Base-by-base conservation (phyloP, 2,888 invertebrate genomes). In the Leucophenga maculata region DNA sequence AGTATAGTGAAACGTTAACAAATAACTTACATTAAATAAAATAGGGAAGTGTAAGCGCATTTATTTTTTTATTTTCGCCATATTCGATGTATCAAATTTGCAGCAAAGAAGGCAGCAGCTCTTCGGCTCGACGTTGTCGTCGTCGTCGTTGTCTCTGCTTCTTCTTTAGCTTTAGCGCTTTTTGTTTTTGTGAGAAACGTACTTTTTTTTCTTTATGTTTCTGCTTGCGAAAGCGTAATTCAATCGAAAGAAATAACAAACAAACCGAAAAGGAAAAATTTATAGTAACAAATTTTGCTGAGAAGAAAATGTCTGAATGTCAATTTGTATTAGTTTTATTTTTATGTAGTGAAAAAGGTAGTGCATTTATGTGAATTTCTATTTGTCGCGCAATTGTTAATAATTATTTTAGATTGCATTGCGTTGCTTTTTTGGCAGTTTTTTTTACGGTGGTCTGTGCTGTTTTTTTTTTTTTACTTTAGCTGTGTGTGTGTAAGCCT, bases 61-160 rank as follows among this genome's bases (percentile, higher is more conserved):
- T 68, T 32, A 48, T 65, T 65, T 65, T 46, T 14, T 65, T 46
- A 22, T 22, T 31, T 73, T 18, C 14, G 59, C 62, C 18, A 13
- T 69, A 46, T 60, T 65, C 6, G 31, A 14, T 50, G 48, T 78
- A 1, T 39, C 31, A 57, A 26, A 6, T 26, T 65, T 69, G 71
- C 71, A 68, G 65, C n/a, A 18, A 32, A 32, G 32, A 3, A 32
- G 32, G 32, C 32, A 6, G 39, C 39, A 39, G 75, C 72, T 75
- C 78, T 80, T 69, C 77, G 65, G 66, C 62, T 26, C 26, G 11
- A 6, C 8, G 8, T 39, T 8, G 39, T 39, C 39, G 39, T 39
- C 11, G 39, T 46, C 31, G 26, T 55, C 22, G 54, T 54, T 44
- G n/a, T 60, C 22, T 13, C 50, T 20, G n/a, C 54, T 64, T 14